Conservation (phyloP, 2,797 vertebrate genomes). For the Tokudaia muenninki region DNA sequence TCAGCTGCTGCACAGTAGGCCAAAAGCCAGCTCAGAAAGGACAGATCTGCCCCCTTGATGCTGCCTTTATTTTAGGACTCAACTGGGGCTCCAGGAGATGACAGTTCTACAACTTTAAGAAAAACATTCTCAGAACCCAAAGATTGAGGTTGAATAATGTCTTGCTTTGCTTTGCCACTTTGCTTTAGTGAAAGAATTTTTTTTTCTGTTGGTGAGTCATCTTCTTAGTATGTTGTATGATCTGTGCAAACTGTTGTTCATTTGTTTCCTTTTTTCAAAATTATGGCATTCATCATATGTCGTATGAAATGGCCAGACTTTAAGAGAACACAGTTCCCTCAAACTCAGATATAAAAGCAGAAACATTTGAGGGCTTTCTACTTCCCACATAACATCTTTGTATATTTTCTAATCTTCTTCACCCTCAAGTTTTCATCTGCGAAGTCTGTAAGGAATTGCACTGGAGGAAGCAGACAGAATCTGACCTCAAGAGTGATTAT, state of each 20-base stretch:
- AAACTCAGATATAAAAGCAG: neutral
- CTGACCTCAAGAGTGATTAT: rapidly evolving
- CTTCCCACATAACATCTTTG: neutral
- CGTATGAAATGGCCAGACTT: neutral
- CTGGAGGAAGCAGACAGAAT: neutral
- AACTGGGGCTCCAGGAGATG: neutral
- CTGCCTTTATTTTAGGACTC: conserved; percentile 55
- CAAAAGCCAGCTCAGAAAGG: conserved; percentile 74
- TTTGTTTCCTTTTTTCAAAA: neutral
- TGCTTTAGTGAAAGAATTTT: neutral
- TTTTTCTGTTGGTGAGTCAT: neutral
- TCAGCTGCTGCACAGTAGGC: conserved; percentile 80
- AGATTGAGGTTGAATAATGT: neutral
- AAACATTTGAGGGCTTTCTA: neutral
- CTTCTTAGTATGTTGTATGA: neutral
- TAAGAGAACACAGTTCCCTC: neutral
- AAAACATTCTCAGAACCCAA: conserved; percentile 35
- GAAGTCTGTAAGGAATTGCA: neutral
- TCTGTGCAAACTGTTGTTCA: neutral
- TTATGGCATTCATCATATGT: neutral
- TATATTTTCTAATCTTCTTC: neutral
- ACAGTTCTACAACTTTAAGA: conserved; percentile 28
- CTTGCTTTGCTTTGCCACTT: neutral
- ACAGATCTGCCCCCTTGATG: neutral
- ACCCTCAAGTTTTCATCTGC: neutral